Conservation (phyloP, 2,888 invertebrate genomes). For the Zygogramma bicolorata region DNA sequence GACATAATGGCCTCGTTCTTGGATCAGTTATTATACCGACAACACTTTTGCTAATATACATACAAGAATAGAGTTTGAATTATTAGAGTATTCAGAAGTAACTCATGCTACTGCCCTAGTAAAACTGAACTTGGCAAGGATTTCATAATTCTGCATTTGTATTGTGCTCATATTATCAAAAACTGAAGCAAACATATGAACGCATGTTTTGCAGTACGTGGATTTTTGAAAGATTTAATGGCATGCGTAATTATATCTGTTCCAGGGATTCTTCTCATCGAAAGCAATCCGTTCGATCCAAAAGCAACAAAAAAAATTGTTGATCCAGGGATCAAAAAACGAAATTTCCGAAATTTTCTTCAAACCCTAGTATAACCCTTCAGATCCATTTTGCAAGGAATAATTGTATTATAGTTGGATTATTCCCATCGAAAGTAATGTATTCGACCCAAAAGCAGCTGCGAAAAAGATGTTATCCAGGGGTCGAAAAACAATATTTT, state of each 20-base stretch:
- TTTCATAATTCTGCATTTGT: conserved; percentile 18
- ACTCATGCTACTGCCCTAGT: neutral
- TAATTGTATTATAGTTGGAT: too few species aligned
- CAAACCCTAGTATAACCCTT: too few species aligned
- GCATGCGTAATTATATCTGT: conserved; percentile 5
- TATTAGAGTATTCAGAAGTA: conserved; percentile 20
- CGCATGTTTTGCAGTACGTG: neutral
- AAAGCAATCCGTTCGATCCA: too few species aligned
- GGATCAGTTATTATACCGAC: conserved; percentile 29
- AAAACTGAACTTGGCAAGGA: neutral
- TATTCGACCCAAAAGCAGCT: too few species aligned
- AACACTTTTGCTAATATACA: conserved; percentile 36
- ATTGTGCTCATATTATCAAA: neutral
- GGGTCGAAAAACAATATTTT: too few species aligned
- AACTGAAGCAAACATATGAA: conserved; percentile 36
- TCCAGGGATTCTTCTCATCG: too few species aligned
- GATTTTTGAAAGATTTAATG: conserved; percentile 18
- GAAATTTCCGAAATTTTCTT: too few species aligned
- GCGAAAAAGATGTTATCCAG: too few species aligned
- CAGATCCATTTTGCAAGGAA: too few species aligned
- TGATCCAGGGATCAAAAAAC: too few species aligned
- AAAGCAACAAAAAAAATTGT: too few species aligned
- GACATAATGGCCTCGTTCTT: conserved; percentile 33
- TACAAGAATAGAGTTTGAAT: conserved; percentile 17
- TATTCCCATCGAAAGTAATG: too few species aligned